Percentiles rank a stretch among this genome's conserved stretches.
phyloP scores from a whole-genome alignment of 2,888 invertebrate genomes.

The Hirtodrosophila trivittata region DNA sequence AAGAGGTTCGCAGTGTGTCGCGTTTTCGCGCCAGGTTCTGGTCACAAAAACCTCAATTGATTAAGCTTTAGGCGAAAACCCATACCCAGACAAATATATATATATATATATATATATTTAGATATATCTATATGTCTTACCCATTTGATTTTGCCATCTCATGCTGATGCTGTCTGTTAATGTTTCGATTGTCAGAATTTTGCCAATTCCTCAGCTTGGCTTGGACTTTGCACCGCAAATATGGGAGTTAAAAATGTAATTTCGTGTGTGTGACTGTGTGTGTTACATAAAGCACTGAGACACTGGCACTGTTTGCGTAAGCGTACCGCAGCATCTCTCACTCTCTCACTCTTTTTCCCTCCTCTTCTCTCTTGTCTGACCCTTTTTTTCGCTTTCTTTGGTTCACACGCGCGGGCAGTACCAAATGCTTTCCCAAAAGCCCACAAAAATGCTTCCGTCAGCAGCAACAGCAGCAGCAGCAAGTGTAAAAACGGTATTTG shows the following conservation, averaged over 20 bases:
- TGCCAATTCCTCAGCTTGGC: slow-evolving; percentile 18
- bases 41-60: slow-evolving; percentile 39
- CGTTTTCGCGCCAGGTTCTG: slow-evolving; percentile 19
- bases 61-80: slow-evolving; percentile 21
- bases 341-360: slow-evolving; percentile 45
- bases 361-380: background rate
- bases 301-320: slow-evolving; percentile 60
- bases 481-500: slow-evolving; percentile 72
- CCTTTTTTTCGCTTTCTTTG: slow-evolving; percentile 68
- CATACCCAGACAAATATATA: background rate
- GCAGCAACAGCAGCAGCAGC: slow-evolving; percentile 59
- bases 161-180: slow-evolving; percentile 55
- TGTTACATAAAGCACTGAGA: slow-evolving; percentile 54
- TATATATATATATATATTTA: background rate
- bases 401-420: slow-evolving; percentile 67
- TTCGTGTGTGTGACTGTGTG: slow-evolving; percentile 23
- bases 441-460: slow-evolving; percentile 76
- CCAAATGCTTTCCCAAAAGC: slow-evolving; percentile 72
- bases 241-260: slow-evolving; percentile 57
- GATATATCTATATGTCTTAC: slow-evolving; percentile 15
- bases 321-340: slow-evolving; percentile 55
- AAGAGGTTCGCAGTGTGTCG: slow-evolving; percentile 18
- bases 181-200: slow-evolving; percentile 53
- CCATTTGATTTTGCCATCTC: slow-evolving; percentile 46
- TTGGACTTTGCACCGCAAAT: slow-evolving; percentile 65